These are phyloP conservation scores for Batillaria attramentaria DNA, from an alignment of 1,140 invertebrate genomes.

Conservation along the genomic window DNA sequence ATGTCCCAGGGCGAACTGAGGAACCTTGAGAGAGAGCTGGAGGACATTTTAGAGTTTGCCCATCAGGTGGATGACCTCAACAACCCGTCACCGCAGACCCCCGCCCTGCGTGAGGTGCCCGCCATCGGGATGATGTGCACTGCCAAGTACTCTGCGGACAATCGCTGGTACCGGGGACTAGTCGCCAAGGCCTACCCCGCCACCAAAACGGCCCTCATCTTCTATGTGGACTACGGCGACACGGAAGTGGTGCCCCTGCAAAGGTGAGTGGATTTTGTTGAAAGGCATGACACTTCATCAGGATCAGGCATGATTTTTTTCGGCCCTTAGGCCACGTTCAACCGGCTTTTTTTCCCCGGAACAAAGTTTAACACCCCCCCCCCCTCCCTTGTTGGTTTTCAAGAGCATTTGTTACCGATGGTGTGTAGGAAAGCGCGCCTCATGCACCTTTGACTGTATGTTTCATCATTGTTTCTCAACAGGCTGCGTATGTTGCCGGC, in stretches of 20 bases:
- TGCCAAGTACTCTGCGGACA: constrained; percentile 39
- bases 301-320: neutral
- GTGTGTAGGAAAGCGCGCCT: too few relatives aligned
- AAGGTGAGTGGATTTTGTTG: constrained; percentile 33
- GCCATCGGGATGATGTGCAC: constrained; percentile 38
- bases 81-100: constrained; percentile 23
- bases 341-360: too few relatives aligned
- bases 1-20: constrained; percentile 31
- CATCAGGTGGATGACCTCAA: constrained; percentile 35
- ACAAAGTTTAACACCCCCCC: too few relatives aligned
- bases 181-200: constrained; percentile 32
- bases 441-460: too few relatives aligned
- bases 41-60: constrained; percentile 17
- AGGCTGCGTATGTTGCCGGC: constrained; percentile 25
- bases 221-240: constrained; percentile 52
- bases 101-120: constrained; percentile 18
- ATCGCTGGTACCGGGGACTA: constrained; percentile 50
- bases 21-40: constrained; percentile 28
- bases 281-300: neutral
- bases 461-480: neutral
- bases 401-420: neutral
- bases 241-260: constrained; percentile 41
- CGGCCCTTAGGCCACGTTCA: neutral
- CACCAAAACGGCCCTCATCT: constrained; percentile 23
- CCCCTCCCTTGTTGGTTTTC: neutral